These are phyloP conservation scores for Chalcis sispes DNA, from an alignment of 2,888 invertebrate genomes.

Conservation along the genomic window DNA sequence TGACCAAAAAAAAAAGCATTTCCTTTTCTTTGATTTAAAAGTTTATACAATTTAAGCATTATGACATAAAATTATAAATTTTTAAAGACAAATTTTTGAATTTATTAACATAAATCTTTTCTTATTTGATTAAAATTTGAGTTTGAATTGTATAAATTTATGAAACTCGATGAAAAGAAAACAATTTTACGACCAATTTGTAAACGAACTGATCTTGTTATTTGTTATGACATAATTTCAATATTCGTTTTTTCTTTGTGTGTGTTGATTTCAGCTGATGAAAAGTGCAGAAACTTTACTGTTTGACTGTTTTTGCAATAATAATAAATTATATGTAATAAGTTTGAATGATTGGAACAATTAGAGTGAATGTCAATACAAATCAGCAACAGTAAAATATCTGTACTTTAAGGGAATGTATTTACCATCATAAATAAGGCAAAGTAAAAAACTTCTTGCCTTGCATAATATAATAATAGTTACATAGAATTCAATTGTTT, in stretches of 20 bases:
- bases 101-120: conserved; percentile 4
- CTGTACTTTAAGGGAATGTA: background rate
- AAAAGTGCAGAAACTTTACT: conserved; percentile 24
- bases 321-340: background rate
- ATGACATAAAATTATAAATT: background rate
- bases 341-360: background rate
- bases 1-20: conserved; percentile 38
- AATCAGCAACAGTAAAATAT: conserved; percentile 18
- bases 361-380: too few relatives aligned
- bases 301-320: conserved; percentile 19
- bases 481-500: conserved; percentile 8
- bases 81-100: background rate
- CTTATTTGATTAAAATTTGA: background rate
- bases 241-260: conserved; percentile 20
- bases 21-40: conserved; percentile 24
- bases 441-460: conserved; percentile 33
- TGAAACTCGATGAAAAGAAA: conserved; percentile 24
- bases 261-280: conserved; percentile 12
- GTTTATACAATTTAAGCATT: conserved; percentile 35
- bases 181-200: conserved; percentile 37
- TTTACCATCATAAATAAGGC: conserved; percentile 23
- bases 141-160: conserved; percentile 34
- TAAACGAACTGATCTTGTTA: conserved; percentile 40
- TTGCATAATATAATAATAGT: conserved; percentile 26
- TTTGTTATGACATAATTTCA: conserved; percentile 23